These are phyloP conservation scores for Amia ocellicauda DNA, from an alignment of 2,113 vertebrate genomes.

Conservation along the genomic window DNA sequence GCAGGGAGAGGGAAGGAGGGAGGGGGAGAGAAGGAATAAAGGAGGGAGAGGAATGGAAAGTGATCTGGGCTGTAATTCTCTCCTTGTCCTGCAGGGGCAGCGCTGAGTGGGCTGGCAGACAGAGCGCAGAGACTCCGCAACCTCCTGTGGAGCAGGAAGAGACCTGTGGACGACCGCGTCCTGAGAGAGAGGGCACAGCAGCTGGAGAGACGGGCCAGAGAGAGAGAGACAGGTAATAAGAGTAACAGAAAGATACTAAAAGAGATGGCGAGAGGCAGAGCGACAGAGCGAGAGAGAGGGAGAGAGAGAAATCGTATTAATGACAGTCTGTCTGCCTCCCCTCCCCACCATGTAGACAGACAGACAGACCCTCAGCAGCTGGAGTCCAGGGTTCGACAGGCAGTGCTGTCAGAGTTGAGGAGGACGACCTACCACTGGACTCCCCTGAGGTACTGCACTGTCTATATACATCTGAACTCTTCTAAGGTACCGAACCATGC, in stretches of 20 bases:
- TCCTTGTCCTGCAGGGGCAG: conserved; percentile 48
- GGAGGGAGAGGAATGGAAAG: too few species aligned
- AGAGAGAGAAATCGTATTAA: background rate
- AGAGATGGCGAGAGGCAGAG: background rate
- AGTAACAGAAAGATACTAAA: background rate
- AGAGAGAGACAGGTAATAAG: conserved; percentile 27
- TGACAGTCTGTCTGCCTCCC: conserved; percentile 2
- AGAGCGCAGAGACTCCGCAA: conserved; percentile 56
- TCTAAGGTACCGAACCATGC: too few species aligned
- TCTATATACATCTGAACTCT: conserved; percentile 6
- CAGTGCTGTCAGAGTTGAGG: conserved; percentile 66
- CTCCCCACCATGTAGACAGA: background rate
- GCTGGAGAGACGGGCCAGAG: conserved; percentile 61
- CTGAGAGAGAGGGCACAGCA: conserved; percentile 58
- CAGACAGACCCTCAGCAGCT: conserved; percentile 46
- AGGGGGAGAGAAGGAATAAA: too few species aligned
- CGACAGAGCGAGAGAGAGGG: too few species aligned
- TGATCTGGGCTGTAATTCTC: background rate
- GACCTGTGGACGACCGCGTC: conserved; percentile 54
- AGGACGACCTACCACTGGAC: conserved; percentile 77
- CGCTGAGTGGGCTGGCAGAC: conserved; percentile 50
- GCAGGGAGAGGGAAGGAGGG: too few species aligned
- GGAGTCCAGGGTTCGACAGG: conserved; percentile 54
- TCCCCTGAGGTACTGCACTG: conserved; percentile 61
- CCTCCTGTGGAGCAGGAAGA: conserved; percentile 81